Evolutionary conservation across 2,797 vertebrate genomes (phyloP).

Genomic region (Chaenodraco wilsoni): DNA sequence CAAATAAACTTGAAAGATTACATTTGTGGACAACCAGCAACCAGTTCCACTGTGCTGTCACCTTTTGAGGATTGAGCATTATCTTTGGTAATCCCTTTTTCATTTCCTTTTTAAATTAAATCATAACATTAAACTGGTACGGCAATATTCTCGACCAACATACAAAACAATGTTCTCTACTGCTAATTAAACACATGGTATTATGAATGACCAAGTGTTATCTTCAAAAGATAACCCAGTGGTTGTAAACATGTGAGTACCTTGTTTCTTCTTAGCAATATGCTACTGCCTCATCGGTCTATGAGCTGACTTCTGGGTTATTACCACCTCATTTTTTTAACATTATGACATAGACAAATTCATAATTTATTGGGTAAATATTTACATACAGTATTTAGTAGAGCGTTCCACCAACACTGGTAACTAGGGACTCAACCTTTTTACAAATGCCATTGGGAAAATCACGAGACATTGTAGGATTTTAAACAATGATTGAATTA

Average conservation of each 20-base stretch:
- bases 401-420: not conserved
- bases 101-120: not conserved
- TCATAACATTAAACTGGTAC: not conserved
- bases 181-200: not conserved
- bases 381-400: constrained; percentile 3
- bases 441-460: not conserved
- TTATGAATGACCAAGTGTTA: not conserved
- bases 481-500: not conserved
- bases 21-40: not conserved
- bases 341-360: not conserved
- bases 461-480: not conserved
- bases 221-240: not conserved
- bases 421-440: not conserved
- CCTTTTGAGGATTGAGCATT: not conserved
- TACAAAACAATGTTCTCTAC: not conserved
- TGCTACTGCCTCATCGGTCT: not conserved
- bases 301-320: not conserved
- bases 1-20: too few species aligned
- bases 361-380: not conserved
- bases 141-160: not conserved
- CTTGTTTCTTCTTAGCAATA: not conserved
- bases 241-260: not conserved
- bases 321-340: not conserved
- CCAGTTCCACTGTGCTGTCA: not conserved
- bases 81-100: not conserved